A percentile compares a stretch with the other conserved stretches of the same genome.
Conservation (phyloP, 2,113 vertebrate species). For the Salvelinus fontinalis region DNA sequence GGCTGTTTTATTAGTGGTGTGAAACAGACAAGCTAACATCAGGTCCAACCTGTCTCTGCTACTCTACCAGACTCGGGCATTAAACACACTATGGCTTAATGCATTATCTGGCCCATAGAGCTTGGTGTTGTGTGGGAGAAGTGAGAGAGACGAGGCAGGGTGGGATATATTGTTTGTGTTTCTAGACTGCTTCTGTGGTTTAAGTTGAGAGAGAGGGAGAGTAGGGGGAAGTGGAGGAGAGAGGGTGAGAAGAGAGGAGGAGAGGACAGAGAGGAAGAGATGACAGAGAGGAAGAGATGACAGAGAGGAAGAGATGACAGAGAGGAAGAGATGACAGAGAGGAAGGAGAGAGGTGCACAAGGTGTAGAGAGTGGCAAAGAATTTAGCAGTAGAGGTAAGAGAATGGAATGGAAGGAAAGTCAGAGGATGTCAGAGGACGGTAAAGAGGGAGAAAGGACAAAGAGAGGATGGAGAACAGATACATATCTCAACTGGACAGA, state of each 20-base stretch:
- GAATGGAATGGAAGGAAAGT: background rate
- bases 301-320: background rate
- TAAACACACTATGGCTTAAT: constrained; percentile 51
- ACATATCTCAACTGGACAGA: too few species aligned
- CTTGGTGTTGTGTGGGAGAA: constrained; percentile 45
- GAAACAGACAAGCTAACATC: constrained; percentile 49
- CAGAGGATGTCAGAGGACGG: background rate
- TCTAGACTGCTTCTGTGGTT: background rate
- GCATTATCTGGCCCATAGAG: constrained; percentile 61
- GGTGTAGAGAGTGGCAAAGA: too few species aligned
- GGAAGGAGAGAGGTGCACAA: too few species aligned
- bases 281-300: background rate
- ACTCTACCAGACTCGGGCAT: constrained; percentile 24
- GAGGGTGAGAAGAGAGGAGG: background rate
- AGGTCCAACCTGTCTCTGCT: constrained; percentile 29
- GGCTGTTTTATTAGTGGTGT: constrained; percentile 18
- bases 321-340: background rate
- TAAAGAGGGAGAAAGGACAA: background rate
- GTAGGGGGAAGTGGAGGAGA: background rate
- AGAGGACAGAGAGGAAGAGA: background rate
- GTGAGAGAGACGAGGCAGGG: constrained; percentile 3
- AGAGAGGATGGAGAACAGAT: background rate
- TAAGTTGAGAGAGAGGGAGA: background rate
- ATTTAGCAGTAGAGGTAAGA: too few species aligned
- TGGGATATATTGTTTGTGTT: constrained; percentile 38